Conservation (phyloP, 2,797 vertebrate genomes). For the Halcyon chelicuti region DNA sequence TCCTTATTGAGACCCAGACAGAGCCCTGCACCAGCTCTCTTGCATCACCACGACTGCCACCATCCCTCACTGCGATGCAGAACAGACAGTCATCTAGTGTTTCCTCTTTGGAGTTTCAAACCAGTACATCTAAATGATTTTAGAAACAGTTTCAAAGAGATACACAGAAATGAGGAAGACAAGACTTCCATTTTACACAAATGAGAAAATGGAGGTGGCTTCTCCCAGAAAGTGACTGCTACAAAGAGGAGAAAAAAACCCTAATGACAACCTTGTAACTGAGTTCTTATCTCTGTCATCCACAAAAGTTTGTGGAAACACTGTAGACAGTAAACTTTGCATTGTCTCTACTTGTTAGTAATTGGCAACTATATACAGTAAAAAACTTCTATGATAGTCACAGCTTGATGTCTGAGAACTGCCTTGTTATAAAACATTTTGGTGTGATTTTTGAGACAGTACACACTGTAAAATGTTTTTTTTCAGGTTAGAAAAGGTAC, state of each 20-base stretch:
- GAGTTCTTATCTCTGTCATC: not conserved
- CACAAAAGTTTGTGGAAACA: not conserved
- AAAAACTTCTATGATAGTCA: not conserved
- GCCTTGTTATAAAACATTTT: not conserved
- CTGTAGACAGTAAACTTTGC: not conserved
- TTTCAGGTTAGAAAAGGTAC: not conserved
- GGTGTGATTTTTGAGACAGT: not conserved
- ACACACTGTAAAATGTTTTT: not conserved
- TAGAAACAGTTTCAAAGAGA: not conserved
- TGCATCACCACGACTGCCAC: not conserved
- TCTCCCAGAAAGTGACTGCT: not conserved
- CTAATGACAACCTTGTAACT: not conserved
- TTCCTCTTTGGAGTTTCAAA: not conserved
- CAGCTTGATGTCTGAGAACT: not conserved
- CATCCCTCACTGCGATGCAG: fast-evolving
- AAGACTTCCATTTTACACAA: not conserved
- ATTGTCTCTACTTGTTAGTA: not conserved
- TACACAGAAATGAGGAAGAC: not conserved
- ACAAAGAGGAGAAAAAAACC: not conserved
- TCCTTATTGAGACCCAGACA: not conserved
- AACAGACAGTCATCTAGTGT: not conserved
- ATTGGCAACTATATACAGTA: not conserved
- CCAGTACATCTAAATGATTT: not conserved
- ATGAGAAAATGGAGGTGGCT: not conserved
- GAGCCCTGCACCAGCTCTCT: not conserved